Base-by-base conservation (phyloP, 2,113 vertebrate species). In the Oryctolagus cuniculus region DNA sequence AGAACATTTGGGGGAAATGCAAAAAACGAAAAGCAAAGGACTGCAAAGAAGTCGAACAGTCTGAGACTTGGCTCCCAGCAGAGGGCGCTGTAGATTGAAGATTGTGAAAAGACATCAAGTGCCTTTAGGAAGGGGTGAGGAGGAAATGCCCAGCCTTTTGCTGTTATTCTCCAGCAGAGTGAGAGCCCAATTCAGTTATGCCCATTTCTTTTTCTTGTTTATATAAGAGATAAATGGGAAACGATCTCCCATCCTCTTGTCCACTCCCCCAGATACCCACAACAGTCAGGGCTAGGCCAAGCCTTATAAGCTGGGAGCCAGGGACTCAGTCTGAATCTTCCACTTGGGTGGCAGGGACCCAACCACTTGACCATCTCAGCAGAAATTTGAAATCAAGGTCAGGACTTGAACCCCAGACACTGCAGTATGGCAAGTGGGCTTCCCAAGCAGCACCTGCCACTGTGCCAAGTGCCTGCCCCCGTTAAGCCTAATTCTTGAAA, bases 71-170 rank as follows among this genome's bases (percentile, higher is more conserved):
- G 24, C 69, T 82, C 38, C 98, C 98, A 98, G 98, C 91, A 98
- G 98, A 98, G 98, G 98, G 98, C 97, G 97, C 97, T 94, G 73
- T 97, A 86, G 96, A 96, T 96, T 91, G 92, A 94, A 95, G 92
- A 87, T 95, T 93, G 87, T 95, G 74, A n/a, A 95, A 93, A 79
- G 38, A 29, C 22, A 29, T 66, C 10, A 49, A 3, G 22, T 91
- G 0, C 2, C 73, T 79, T 64, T 9, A 12, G 75, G 66, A 95
- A 91, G 61, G 31, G 36, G 21, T 63, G 82, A 53, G 53, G 61
- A 78, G 74, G 58, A 93, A 75, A 85, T 61, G 12, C 27, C 24
- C 27, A 44, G 34, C 10, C 17, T 89, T 49, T 86, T 44, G 44
- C 19, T 75, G 49, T 83, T 72, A 78, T 77, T 25, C 3, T 63